Percentiles rank a stretch among this genome's conserved stretches.
Conservation (phyloP, 2,888 invertebrate genomes). For the Trissoscelio sp. region DNA sequence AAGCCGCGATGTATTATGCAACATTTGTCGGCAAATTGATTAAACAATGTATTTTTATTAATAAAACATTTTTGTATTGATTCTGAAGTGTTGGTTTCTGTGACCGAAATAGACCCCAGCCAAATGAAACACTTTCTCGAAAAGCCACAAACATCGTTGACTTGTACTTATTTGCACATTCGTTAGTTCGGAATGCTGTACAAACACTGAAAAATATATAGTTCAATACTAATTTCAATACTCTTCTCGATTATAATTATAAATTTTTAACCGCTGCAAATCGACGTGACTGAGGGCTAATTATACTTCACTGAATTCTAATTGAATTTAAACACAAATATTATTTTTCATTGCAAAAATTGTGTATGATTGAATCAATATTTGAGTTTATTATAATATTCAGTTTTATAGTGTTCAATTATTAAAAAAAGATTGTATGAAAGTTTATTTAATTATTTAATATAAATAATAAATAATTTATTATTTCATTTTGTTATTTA, state of each 20-base stretch:
- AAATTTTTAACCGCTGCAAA: conserved; percentile 30
- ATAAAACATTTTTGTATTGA: neutral
- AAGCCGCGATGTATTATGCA: conserved; percentile 41
- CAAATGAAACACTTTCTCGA: conserved; percentile 18
- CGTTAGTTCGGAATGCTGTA: conserved; percentile 62
- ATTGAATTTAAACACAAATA: conserved; percentile 23
- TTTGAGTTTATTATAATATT: neutral
- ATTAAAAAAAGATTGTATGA: too few species aligned
- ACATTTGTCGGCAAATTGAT: neutral
- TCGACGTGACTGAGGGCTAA: conserved; percentile 3
- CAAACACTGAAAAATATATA: conserved; percentile 55
- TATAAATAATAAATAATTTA: too few species aligned
- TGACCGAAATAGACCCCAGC: conserved; percentile 13
- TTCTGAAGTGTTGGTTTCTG: neutral
- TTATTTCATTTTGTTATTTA: too few species aligned
- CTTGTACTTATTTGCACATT: conserved; percentile 55
- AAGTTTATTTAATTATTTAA: too few species aligned
- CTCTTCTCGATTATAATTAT: conserved; percentile 43
- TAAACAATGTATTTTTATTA: neutral
- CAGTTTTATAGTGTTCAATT: too few species aligned
- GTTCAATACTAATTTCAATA: conserved; percentile 52
- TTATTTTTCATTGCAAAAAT: conserved; percentile 3
- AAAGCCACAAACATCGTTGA: conserved; percentile 39
- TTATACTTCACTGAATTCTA: conserved; percentile 29
- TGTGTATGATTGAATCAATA: neutral